Evolutionary conservation across 2,888 invertebrate genomes (phyloP).

Genomic region (Spodoptera littoralis): DNA sequence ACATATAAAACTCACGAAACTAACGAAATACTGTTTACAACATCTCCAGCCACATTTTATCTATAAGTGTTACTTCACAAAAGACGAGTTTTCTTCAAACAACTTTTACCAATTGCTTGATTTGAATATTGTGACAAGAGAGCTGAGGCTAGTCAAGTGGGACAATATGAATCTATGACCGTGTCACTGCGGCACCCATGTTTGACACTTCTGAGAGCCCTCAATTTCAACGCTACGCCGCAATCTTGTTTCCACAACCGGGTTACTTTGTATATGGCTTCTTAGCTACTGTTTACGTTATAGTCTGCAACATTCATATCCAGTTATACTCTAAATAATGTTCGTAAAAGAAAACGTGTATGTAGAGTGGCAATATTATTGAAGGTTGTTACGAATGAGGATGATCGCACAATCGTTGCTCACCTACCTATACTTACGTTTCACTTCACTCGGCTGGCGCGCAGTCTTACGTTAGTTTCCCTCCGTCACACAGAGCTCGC

Average conservation of each 20-base stretch:
- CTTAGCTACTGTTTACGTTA: neutral
- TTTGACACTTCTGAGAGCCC: conserved; percentile 9
- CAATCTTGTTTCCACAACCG: neutral
- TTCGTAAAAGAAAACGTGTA: neutral
- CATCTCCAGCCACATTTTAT: neutral
- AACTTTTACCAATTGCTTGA: conserved; percentile 28
- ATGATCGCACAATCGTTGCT: neutral
- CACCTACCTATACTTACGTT: conserved; percentile 1
- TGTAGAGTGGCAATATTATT: conserved; percentile 1
- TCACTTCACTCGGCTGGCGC: neutral
- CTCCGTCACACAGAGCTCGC: conserved; percentile 37
- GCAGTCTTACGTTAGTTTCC: conserved; percentile 15
- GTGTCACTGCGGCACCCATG: conserved; percentile 13
- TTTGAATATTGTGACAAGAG: conserved; percentile 22
- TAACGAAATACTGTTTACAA: too few species aligned
- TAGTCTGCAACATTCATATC: neutral
- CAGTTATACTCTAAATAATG: neutral
- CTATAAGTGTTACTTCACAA: conserved; percentile 10
- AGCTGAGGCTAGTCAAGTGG: conserved; percentile 14
- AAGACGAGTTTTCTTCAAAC: conserved; percentile 13
- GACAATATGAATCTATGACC: conserved; percentile 12
- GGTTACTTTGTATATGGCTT: neutral
- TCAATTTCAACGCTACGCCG: conserved; percentile 3
- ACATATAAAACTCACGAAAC: too few species aligned
- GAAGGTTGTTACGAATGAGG: conserved; percentile 6